These are phyloP conservation scores for Leptopilina drosophilae DNA, from an alignment of 2,888 invertebrate species.

Conservation along the genomic window DNA sequence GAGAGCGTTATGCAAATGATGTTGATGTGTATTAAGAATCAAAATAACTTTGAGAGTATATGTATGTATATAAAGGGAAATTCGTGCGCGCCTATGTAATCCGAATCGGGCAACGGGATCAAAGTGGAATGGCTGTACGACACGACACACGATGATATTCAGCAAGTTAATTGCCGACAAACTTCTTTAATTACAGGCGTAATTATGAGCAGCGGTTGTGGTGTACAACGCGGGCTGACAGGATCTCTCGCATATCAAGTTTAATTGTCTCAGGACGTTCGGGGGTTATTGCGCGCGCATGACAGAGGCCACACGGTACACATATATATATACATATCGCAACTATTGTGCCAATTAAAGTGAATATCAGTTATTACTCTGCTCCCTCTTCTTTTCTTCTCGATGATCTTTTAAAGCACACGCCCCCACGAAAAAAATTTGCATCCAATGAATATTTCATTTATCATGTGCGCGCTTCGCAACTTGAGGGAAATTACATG, in stretches of 20 bases:
- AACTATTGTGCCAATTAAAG: slow-evolving; percentile 72
- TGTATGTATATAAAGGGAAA: slow-evolving; percentile 26
- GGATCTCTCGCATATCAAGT: slow-evolving; percentile 68
- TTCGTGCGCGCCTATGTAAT: slow-evolving; percentile 22
- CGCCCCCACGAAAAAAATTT: slow-evolving; percentile 60
- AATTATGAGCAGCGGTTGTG: slow-evolving; percentile 66
- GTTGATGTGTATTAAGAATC: slow-evolving; percentile 21
- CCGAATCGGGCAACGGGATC: slow-evolving; percentile 42
- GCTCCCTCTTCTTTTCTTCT: slow-evolving; percentile 48
- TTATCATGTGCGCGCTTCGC: slow-evolving; percentile 39
- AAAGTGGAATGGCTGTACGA: slow-evolving; percentile 44
- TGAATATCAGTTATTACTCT: slow-evolving; percentile 72
- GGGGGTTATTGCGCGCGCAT: slow-evolving; percentile 34
- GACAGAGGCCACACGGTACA: slow-evolving; percentile 33
- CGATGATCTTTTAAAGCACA: slow-evolving; percentile 58
- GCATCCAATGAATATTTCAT: slow-evolving; percentile 71
- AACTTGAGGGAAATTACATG: slow-evolving; percentile 21
- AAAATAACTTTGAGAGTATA: neutral
- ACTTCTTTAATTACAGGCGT: slow-evolving; percentile 72
- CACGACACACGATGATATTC: slow-evolving; percentile 66
- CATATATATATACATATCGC: slow-evolving; percentile 16
- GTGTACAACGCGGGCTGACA: slow-evolving; percentile 49
- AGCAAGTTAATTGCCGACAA: slow-evolving; percentile 72
- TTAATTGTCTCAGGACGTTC: slow-evolving; percentile 65
- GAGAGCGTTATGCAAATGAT: slow-evolving; percentile 39